Conservation (phyloP, 1,140 invertebrate genomes). For the Bombus turneri region DNA sequence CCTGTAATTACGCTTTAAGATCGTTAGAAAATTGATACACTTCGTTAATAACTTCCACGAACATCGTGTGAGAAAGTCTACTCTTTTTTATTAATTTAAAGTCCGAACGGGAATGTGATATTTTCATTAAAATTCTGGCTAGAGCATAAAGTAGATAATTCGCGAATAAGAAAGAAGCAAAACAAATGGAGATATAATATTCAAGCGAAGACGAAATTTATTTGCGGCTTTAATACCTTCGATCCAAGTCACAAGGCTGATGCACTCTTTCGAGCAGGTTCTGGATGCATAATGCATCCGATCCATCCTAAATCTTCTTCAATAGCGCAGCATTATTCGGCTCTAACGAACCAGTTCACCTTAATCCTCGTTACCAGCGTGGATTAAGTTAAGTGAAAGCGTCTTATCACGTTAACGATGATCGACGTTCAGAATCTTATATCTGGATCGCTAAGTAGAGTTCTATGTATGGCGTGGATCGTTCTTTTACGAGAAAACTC, state of each 20-base stretch:
- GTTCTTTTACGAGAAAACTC: not conserved
- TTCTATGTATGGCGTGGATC: constrained; percentile 20
- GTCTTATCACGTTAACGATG: constrained; percentile 67
- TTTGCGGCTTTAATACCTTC: not conserved
- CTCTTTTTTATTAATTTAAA: not conserved
- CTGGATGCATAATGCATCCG: constrained; percentile 18
- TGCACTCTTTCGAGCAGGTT: not conserved
- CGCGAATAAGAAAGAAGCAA: not conserved
- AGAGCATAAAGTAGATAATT: not conserved
- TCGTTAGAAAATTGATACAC: not conserved
- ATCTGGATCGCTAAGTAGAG: constrained; percentile 48
- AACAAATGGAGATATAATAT: not conserved
- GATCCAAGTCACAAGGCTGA: not conserved
- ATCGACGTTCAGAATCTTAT: constrained; percentile 59
- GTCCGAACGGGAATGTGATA: no score
- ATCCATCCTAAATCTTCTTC: constrained; percentile 42
- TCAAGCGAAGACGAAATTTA: not conserved
- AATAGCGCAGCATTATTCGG: constrained; percentile 8
- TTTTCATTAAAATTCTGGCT: not conserved
- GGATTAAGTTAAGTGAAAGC: constrained; percentile 69
- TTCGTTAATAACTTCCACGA: not conserved
- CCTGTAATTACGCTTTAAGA: not conserved
- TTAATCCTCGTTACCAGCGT: constrained; percentile 48
- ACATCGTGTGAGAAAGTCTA: not conserved
- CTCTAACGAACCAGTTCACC: constrained; percentile 59